Base-by-base conservation (phyloP, 2,113 vertebrate genomes). In the Maccullochella peelii region DNA sequence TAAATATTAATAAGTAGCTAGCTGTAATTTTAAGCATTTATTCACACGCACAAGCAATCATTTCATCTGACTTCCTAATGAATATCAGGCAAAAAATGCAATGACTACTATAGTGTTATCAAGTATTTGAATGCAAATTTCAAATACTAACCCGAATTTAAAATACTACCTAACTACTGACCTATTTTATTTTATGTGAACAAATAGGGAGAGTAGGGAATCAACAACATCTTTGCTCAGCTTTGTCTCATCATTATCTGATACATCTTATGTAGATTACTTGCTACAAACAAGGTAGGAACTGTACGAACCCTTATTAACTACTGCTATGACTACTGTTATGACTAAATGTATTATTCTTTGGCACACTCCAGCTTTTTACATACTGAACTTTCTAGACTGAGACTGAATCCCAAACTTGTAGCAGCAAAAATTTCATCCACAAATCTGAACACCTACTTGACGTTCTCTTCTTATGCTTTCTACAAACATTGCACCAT, bases 1-100 rank as follows among this genome's bases (percentile, higher is more conserved):
- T 12, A 66, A 79, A 84, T 68, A 79, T 36, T 21, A 78, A 77
- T 73, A 6, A 74, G 44, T 3, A 40, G 27, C n/a, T n/a, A 5
- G 6, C 8, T 40, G 58, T 30, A n/a, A 5, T 59, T 63, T 77
- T 11, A 36, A 68, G 30, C 47, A 72, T 42, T 50, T 25, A 47
- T 30, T 61, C 6, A 68, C 9, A 30, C 10, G 59, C 54, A 70
- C 23, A 36, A 47, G 42, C 21, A 38, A 15, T 11, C 1, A 47
- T 74, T 73, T 69, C 1, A 63, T 74, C 50, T 73, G 27, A 55
- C n/a, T 68, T 62, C 50, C 25, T 36, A 54, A 62, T 44, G 21
- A 70, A 23, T 6, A 30, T 33, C 18, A 44, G 9, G 14, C 21
- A 36, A 42, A n/a, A 18, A 33, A 12, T 33, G 3, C 1, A 11